Conservation (phyloP, 2,797 vertebrate species). For the Halcyon chelicuti region DNA sequence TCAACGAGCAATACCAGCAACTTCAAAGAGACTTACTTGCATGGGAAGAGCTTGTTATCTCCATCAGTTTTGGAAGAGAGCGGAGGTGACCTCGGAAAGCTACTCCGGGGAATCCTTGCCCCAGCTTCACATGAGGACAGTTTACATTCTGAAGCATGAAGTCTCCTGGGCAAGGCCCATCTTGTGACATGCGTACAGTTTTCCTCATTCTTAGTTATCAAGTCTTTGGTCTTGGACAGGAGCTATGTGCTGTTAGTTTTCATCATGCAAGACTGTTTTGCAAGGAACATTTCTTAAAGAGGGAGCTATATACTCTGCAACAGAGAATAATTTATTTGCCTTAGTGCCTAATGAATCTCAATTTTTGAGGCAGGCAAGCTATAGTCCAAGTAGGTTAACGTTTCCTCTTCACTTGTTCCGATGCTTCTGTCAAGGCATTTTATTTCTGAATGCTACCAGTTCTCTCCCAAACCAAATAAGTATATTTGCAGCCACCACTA, state of each 20-base stretch:
- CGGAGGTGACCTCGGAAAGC: constrained; percentile 12
- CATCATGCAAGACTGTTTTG: constrained; percentile 27
- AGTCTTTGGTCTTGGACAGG: constrained; percentile 27
- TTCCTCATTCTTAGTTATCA: constrained; percentile 39
- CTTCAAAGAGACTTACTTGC: constrained; percentile 55
- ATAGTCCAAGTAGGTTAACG: background rate
- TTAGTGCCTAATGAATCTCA: background rate
- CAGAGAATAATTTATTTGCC: constrained; percentile 52
- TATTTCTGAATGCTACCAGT: background rate
- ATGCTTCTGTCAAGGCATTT: background rate
- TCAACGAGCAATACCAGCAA: background rate
- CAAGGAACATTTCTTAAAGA: constrained; percentile 55
- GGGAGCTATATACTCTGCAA: constrained; percentile 44
- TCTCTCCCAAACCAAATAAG: background rate
- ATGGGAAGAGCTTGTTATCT: background rate
- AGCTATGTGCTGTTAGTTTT: constrained; percentile 29
- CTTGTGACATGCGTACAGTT: background rate
- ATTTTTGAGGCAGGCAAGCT: background rate
- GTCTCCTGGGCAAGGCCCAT: constrained; percentile 28
- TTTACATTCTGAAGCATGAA: background rate
- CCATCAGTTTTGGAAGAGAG: constrained; percentile 25
- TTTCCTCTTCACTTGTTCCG: constrained; percentile 9
- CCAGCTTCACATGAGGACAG: background rate
- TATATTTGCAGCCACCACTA: background rate
- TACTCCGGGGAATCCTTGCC: constrained; percentile 16